Evolutionary conservation across 1,140 invertebrate genomes (phyloP).

Genomic region (Drosophila cardini): DNA sequence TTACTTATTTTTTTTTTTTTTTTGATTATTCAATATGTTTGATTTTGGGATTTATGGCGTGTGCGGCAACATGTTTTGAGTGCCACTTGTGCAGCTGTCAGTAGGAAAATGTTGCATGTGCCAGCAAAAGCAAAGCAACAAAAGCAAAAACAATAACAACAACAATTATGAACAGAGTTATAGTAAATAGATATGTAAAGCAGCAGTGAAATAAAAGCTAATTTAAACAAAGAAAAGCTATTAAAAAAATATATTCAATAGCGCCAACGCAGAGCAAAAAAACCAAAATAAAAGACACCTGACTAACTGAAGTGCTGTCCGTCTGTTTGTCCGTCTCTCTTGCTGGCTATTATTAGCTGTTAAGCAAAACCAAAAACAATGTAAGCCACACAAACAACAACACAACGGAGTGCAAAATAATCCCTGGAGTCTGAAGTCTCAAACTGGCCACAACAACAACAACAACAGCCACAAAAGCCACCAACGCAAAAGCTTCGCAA

Average conservation of each 20-base stretch:
- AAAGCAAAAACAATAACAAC: not conserved
- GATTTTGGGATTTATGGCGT: constrained; percentile 69
- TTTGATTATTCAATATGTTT: constrained; percentile 84
- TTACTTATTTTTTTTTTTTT: too few relatives aligned
- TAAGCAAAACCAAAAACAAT: constrained; percentile 66
- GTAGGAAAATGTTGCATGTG: constrained; percentile 39
- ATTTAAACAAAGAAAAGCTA: constrained; percentile 68
- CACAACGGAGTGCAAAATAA: constrained; percentile 43
- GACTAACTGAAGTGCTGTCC: constrained; percentile 17
- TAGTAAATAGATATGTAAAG: constrained; percentile 15
- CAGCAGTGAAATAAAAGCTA: constrained; percentile 61
- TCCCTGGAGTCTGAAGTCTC: constrained; percentile 40
- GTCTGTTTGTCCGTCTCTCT: not conserved
- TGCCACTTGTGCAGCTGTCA: constrained; percentile 72
- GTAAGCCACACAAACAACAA: constrained; percentile 57
- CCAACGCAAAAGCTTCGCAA: constrained; percentile 62
- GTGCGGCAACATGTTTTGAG: constrained; percentile 38
- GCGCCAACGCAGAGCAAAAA: constrained; percentile 56
- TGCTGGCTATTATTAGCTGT: constrained; percentile 61
- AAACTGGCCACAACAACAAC: constrained; percentile 40
- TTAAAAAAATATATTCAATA: constrained; percentile 53
- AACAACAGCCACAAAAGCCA: constrained; percentile 35
- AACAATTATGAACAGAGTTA: not conserved
- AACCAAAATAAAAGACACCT: constrained; percentile 68
- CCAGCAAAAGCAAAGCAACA: constrained; percentile 8